A percentile compares a stretch with the other conserved stretches of the same genome.
Conservation (phyloP, 2,888 invertebrate species). For the Ennomos quercinarius region DNA sequence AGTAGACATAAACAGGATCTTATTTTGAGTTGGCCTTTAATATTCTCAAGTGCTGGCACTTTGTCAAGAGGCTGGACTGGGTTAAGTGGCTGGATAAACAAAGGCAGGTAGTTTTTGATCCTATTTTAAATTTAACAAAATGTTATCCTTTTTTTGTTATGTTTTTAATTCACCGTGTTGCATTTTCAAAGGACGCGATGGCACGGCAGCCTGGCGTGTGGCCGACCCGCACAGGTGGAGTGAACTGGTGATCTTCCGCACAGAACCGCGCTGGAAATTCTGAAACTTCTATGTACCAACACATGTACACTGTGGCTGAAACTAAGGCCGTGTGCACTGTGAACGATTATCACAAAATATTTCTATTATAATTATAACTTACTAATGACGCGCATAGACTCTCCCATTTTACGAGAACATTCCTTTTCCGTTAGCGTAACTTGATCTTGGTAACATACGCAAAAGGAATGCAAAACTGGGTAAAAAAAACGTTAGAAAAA, state of each 20-base stretch:
- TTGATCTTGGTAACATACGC: no score
- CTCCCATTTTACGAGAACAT: no score
- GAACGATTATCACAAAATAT: neutral
- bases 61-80: neutral
- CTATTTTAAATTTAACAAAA: no score
- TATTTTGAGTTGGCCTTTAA: slow-evolving; percentile 6
- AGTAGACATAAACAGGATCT: slow-evolving; percentile 18
- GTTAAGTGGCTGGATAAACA: neutral
- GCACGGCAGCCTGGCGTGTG: slow-evolving; percentile 10
- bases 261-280: slow-evolving; percentile 48
- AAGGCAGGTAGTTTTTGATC: no score
- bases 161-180: slow-evolving; percentile 6
- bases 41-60: slow-evolving; percentile 19
- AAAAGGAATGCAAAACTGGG: no score
- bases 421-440: no score
- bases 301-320: slow-evolving; percentile 38
- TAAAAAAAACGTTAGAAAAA: no score
- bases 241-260: slow-evolving; percentile 50
- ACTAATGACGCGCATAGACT: no score
- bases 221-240: slow-evolving; percentile 54
- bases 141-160: neutral
- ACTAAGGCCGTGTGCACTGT: slow-evolving; percentile 46
- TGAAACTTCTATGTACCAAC: no score
- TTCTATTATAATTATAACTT: neutral
- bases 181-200: slow-evolving; percentile 11